Percentiles rank a stretch among this genome's conserved stretches.
Evolutionary conservation across 2,797 vertebrate genomes (phyloP).

Genomic region (Leuciscus waleckii): DNA sequence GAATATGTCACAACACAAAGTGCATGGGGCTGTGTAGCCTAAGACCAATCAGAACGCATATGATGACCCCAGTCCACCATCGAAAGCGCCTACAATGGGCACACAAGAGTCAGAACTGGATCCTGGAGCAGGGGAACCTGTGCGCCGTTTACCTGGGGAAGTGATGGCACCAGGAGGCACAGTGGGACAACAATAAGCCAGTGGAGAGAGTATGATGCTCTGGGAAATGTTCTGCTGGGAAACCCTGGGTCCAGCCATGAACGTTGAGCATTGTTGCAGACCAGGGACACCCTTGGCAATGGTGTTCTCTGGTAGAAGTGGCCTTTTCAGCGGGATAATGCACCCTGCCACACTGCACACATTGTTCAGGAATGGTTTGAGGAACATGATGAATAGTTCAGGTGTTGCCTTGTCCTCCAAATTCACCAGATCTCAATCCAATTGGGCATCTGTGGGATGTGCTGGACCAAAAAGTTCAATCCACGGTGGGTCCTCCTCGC

Average conservation of each 20-base stretch:
- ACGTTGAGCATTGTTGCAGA: background rate
- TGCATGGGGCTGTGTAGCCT: background rate
- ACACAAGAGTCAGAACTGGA: background rate
- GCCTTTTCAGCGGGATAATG: background rate
- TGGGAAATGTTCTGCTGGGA: background rate
- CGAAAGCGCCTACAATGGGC: background rate
- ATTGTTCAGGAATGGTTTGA: background rate
- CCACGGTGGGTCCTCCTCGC: background rate
- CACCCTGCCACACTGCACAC: background rate
- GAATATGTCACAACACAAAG: background rate
- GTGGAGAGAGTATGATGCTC: background rate
- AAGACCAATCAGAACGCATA: background rate
- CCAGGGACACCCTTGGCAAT: background rate
- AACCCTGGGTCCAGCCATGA: background rate
- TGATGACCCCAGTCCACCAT: background rate
- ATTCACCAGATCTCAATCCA: background rate
- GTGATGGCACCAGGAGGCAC: background rate
- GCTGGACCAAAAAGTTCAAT: background rate
- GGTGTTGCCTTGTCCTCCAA: background rate
- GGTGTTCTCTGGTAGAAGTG: background rate
- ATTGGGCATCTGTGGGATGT: background rate
- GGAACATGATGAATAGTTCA: background rate
- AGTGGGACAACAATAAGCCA: background rate
- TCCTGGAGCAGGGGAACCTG: background rate
- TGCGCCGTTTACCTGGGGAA: background rate